Evolutionary conservation across 2,797 vertebrate species (phyloP).

Genomic region (Cygnus olor): DNA sequence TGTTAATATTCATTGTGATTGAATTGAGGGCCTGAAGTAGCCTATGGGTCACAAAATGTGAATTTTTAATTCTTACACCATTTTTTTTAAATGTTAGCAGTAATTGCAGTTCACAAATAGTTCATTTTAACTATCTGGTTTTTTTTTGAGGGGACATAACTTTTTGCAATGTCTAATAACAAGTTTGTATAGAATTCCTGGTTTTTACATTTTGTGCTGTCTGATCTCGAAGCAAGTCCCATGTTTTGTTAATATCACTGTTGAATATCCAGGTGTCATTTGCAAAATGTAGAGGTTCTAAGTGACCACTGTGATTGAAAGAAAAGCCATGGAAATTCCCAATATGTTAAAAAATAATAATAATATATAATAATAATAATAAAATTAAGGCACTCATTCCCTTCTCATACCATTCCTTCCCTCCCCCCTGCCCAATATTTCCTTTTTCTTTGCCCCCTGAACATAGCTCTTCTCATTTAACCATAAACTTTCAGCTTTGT

Average conservation of each 20-base stretch:
- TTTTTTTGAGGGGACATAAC: not conserved
- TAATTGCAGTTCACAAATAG: not conserved
- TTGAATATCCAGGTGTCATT: not conserved
- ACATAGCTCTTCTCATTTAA: not conserved
- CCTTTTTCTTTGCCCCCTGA: not conserved
- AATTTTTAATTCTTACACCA: not conserved
- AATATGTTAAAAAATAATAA: not conserved
- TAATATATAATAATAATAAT: not conserved
- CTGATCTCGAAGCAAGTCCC: not conserved
- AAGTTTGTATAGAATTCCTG: not conserved
- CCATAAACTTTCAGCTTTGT: not conserved
- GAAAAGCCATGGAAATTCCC: not conserved
- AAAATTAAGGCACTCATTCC: not conserved
- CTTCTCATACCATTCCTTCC: not conserved
- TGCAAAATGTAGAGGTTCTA: not conserved
- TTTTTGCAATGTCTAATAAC: not conserved
- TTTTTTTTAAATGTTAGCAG: not conserved
- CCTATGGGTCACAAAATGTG: not conserved
- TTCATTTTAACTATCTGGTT: not conserved
- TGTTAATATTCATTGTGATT: not conserved
- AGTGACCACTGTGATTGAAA: not conserved
- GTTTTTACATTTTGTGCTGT: not conserved
- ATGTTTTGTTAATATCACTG: not conserved
- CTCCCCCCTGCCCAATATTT: not conserved
- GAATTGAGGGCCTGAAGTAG: not conserved